Evolutionary conservation across 2,888 invertebrate genomes (phyloP).

Genomic region (Calameuta filiformis): DNA sequence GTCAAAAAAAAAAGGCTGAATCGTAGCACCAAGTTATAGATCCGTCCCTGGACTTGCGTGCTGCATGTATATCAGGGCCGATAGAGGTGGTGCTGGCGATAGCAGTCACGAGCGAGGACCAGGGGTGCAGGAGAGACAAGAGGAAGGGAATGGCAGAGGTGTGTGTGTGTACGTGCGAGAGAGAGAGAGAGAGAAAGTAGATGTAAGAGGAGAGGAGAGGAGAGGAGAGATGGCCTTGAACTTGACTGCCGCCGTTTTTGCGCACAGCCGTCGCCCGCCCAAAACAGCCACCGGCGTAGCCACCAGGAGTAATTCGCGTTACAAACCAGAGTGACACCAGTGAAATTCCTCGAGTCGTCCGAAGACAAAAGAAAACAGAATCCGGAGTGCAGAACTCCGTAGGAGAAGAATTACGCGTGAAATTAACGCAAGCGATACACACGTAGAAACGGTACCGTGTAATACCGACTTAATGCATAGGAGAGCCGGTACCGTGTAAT

Average conservation of each 20-base stretch:
- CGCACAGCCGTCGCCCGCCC: slow-evolving; percentile 48
- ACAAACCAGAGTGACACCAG: neutral
- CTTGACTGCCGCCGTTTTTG: slow-evolving; percentile 59
- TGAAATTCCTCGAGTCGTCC: neutral
- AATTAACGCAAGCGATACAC: neutral
- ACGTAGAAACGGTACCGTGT: neutral
- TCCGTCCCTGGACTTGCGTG: slow-evolving; percentile 1
- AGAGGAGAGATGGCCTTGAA: slow-evolving; percentile 53
- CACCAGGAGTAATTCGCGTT: slow-evolving; percentile 5
- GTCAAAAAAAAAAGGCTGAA: neutral
- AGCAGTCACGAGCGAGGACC: neutral
- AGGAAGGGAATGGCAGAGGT: neutral
- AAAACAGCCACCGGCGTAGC: slow-evolving; percentile 52
- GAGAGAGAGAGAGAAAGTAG: slow-evolving; percentile 19
- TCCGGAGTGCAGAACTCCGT: neutral
- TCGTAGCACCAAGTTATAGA: neutral
- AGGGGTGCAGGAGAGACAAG: neutral
- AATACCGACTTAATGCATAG: neutral
- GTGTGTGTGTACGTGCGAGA: slow-evolving; percentile 7
- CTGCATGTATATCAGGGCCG: slow-evolving; percentile 15
- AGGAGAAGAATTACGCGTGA: neutral
- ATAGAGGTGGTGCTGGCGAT: slow-evolving; percentile 28
- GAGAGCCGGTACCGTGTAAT: neutral
- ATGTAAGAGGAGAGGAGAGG: slow-evolving; percentile 15
- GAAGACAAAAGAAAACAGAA: neutral